These are phyloP conservation scores for Agapornis roseicollis DNA, from an alignment of 2,113 vertebrate species.

Conservation along the genomic window DNA sequence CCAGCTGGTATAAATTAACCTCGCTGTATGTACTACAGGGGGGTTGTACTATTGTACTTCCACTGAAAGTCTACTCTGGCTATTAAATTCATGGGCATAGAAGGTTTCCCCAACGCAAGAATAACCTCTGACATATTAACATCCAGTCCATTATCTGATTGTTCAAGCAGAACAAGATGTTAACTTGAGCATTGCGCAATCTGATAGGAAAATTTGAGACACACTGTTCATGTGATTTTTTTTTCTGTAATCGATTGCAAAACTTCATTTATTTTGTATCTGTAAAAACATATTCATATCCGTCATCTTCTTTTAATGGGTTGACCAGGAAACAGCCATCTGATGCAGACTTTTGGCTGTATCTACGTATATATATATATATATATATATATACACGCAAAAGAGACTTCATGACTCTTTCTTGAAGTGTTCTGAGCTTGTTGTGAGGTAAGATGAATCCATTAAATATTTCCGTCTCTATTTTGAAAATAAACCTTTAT, in stretches of 20 bases:
- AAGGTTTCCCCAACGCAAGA: constrained; percentile 12
- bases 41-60: background rate
- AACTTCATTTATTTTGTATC: background rate
- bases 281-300: background rate
- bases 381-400: background rate
- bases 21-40: background rate
- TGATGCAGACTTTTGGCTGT: background rate
- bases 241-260: background rate
- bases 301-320: background rate
- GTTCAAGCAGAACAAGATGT: constrained; percentile 32
- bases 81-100: background rate
- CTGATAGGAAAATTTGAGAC: constrained; percentile 34
- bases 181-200: background rate
- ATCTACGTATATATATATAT: background rate
- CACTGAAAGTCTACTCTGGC: background rate
- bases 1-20: background rate
- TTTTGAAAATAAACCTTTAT: background rate
- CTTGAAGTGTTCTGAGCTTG: rapidly evolving
- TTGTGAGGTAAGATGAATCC: background rate
- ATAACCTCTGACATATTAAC: background rate
- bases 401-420: background rate
- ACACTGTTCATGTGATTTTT: background rate
- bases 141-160: background rate
- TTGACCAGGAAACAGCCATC: background rate
- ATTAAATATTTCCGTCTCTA: background rate